These are phyloP conservation scores for Tethya wilhelma DNA, from an alignment of 37 sponge, comb jelly and placozoan genomes.

Conservation along the genomic window DNA sequence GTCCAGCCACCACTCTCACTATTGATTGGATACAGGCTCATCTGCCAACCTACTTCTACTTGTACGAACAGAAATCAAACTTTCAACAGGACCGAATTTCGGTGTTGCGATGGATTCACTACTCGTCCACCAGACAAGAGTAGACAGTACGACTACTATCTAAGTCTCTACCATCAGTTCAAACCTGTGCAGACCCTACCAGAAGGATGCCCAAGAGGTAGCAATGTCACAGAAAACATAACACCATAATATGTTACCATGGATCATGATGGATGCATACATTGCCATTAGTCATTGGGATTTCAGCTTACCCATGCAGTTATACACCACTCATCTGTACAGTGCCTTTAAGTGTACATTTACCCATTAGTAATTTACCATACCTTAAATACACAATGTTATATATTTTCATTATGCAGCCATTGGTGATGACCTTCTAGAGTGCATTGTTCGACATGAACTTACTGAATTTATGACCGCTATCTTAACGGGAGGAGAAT, in stretches of 20 bases:
- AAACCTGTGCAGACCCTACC: constrained; percentile 8
- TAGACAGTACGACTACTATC: neutral
- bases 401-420: too few relatives aligned
- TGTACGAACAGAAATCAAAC: constrained; percentile 24
- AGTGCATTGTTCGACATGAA: constrained; percentile 34
- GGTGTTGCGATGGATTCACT: constrained; percentile 49
- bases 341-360: too few relatives aligned
- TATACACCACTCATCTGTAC: too few relatives aligned
- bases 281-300: neutral
- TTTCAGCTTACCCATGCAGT: too few relatives aligned
- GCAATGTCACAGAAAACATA: too few relatives aligned
- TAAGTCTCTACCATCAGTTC: neutral
- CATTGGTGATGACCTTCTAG: constrained; percentile 19
- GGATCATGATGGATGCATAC: neutral
- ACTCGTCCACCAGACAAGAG: neutral
- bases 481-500: too few relatives aligned
- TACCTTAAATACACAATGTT: neutral
- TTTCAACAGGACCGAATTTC: neutral
- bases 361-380: neutral
- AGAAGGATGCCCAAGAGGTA: constrained; percentile 48
- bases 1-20: too few relatives aligned
- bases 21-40: neutral
- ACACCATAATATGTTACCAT: neutral
- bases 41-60: constrained; percentile 13
- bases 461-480: constrained; percentile 40